Evolutionary conservation across 2,113 vertebrate species (phyloP), one percentile per base, ranked within the genome.

Genomic region (Zingel zingel): DNA sequence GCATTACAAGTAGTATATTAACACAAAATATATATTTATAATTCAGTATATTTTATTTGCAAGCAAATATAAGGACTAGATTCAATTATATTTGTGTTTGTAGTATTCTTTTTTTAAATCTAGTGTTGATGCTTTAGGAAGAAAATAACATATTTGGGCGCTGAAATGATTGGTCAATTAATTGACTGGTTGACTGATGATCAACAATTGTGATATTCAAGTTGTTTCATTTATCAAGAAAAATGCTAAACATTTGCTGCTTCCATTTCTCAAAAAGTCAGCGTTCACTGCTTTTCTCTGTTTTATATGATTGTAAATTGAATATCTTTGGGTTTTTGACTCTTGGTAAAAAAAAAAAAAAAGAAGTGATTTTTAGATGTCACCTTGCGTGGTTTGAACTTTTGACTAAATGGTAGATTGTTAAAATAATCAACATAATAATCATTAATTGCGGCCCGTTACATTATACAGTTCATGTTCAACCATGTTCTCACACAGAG

Each of bases 381-480:
- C 3, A 21, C 5, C 14, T 39, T 25, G 18, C 0, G 1, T 68
- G 30, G 25, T 33, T 51, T 51, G 48, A 30, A 68, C 18, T 51
- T 67, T 2, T 43, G 23, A 27, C 33, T 43, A 65, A 77, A 72
- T 59, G 0, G 30, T 61, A 54, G 48, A 77, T 30, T 2, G 0
- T 15, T 56, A 48, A 62, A 64, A 63, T 30, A 59, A 30, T 43
- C 23, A 1, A 9, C 10, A 23, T 25, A 39, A 64, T 30, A 43
- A 63, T 30, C n/a, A 14, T 70, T 56, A 27, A 39, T 50, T 45
- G 16, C 19, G 62, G 3, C 19, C 18, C 2, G 48, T 43, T n/a
- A 15, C 19, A 43, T n/a, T 69, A 7, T 54, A 57, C 53, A 43
- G 15, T 48, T 74, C 16, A 62, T 39, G 59, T 79, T 71, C 47